phyloP scores from a whole-genome alignment of 2,113 vertebrate species.

The Arvicanthis niloticus region DNA sequence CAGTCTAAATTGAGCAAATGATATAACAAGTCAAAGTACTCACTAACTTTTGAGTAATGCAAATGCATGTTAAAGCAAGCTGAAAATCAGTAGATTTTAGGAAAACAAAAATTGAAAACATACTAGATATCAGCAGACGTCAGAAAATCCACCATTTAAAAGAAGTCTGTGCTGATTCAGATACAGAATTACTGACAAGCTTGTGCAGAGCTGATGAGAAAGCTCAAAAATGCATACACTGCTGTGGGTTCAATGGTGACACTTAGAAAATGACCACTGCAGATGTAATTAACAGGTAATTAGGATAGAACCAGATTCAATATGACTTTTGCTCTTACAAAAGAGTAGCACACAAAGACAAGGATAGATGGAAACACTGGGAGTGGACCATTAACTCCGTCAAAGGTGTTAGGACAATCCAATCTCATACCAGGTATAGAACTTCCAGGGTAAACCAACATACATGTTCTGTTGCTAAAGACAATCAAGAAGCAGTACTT shows the following conservation, averaged over 20 bases:
- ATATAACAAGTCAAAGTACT: not conserved
- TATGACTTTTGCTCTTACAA: not conserved
- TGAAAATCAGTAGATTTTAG: not conserved
- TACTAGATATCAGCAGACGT: not conserved
- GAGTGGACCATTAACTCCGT: not conserved
- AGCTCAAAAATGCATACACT: not conserved
- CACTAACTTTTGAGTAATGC: not conserved
- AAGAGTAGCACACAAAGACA: not conserved
- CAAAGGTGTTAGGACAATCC: not conserved
- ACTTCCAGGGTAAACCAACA: not conserved
- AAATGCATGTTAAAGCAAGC: not conserved
- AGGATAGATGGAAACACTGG: not conserved
- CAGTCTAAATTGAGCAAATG: not conserved
- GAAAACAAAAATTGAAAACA: not conserved
- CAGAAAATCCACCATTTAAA: not conserved
- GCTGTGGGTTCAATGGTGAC: not conserved
- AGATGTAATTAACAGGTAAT: not conserved
- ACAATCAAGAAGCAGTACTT: not conserved
- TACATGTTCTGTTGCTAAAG: not conserved
- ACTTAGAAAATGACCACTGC: not conserved
- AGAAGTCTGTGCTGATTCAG: not conserved
- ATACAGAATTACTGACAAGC: not conserved
- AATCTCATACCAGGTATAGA: not conserved
- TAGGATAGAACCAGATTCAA: not conserved
- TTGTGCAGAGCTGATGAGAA: not conserved